Conservation (phyloP, 2,113 vertebrate species). For the Falcunculus frontatus region DNA sequence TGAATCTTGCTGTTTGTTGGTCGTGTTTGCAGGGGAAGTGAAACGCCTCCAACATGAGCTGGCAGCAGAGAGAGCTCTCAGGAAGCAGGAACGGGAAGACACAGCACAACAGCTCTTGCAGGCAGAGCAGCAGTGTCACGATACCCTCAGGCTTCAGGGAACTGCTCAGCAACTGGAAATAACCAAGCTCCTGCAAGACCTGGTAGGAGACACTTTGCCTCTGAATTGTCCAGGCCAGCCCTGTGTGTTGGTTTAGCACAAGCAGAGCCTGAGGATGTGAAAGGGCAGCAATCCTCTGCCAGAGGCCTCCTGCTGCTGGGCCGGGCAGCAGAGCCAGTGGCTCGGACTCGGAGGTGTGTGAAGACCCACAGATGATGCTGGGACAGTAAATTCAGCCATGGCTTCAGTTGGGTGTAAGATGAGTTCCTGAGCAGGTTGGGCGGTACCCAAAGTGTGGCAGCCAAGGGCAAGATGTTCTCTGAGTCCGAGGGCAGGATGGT, state of each 20-base stretch:
- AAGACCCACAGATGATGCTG: neutral
- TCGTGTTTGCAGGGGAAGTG: constrained; percentile 75
- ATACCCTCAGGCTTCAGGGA: constrained; percentile 2
- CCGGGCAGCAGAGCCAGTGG: neutral
- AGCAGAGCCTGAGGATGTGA: neutral
- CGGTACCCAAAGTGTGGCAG: neutral
- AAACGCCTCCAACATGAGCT: constrained; percentile 74
- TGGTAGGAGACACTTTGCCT: constrained; percentile 3
- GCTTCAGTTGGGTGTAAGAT: neutral
- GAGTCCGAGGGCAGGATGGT: neutral
- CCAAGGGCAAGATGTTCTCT: no score
- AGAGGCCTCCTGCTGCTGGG: neutral
- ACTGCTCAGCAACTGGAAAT: constrained; percentile 42
- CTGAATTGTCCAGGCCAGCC: neutral
- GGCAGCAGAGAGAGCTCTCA: constrained; percentile 42
- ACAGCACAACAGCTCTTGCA: constrained; percentile 16
- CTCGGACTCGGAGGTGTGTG: rapidly evolving
- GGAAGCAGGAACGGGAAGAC: constrained; percentile 31
- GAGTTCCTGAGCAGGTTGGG: neutral
- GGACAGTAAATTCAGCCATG: neutral
- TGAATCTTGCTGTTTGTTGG: neutral
- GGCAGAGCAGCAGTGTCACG: neutral
- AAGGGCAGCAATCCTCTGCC: neutral
- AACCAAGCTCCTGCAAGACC: constrained; percentile 27
- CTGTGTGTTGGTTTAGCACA: neutral